Evolutionary conservation across 2,113 vertebrate genomes (phyloP).

Genomic region (Trematocara unimaculatum): DNA sequence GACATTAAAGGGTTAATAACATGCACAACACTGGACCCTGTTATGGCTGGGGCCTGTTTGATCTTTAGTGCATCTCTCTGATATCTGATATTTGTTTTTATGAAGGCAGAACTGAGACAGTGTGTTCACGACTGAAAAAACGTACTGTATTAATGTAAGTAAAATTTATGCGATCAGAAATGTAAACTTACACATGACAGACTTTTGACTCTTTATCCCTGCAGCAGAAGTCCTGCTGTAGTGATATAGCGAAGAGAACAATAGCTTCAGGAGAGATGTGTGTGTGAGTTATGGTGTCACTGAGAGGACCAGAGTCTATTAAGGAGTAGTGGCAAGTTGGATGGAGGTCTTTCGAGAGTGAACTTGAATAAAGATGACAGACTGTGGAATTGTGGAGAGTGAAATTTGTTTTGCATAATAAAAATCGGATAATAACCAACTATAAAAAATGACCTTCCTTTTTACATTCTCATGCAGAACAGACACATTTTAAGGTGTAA

Average conservation of each 20-base stretch:
- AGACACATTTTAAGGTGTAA: constrained; percentile 9
- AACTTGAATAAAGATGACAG: constrained; percentile 62
- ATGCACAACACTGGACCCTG: constrained; percentile 25
- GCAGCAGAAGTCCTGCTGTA: not conserved
- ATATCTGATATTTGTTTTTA: constrained; percentile 19
- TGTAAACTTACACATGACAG: not conserved
- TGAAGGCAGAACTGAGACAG: not conserved
- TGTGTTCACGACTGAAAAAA: not conserved
- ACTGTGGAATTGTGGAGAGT: not conserved
- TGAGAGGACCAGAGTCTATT: constrained; percentile 49
- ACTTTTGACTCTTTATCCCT: not conserved
- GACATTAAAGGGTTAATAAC: constrained; percentile 20
- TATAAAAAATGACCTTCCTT: constrained; percentile 42
- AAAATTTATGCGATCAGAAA: not conserved
- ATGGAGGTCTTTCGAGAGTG: constrained; percentile 45
- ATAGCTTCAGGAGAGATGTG: constrained; percentile 22
- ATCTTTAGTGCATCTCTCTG: constrained; percentile 27
- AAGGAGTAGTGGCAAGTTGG: constrained; percentile 49
- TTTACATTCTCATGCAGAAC: not conserved
- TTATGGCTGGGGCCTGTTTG: constrained; percentile 46
- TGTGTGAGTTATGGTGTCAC: constrained; percentile 56
- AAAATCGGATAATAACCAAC: constrained; percentile 27
- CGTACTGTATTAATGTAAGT: not conserved
- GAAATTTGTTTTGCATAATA: constrained; percentile 52
- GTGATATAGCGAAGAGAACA: constrained; percentile 27